Conservation (phyloP, 2,888 invertebrate genomes). For the Caenorhabditis drosophilae region DNA sequence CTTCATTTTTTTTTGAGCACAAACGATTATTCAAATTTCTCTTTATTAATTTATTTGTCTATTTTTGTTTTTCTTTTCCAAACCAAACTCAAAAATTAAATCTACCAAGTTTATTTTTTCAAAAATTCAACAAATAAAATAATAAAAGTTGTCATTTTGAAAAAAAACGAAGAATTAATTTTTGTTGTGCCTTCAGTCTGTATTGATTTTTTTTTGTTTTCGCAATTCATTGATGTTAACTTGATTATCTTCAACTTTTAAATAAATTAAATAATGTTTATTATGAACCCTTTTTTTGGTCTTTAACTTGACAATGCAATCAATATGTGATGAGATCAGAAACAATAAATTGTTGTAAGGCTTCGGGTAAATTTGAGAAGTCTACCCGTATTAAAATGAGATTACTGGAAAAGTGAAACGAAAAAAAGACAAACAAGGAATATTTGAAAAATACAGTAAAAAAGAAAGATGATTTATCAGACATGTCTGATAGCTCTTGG, state of each 20-base stretch:
- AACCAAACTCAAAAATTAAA: no score
- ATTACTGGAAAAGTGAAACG: background rate
- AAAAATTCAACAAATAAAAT: no score
- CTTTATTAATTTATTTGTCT: background rate
- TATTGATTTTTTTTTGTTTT: background rate
- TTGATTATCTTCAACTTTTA: no score
- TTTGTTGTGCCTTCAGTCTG: background rate
- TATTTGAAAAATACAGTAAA: background rate
- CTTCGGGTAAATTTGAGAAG: background rate
- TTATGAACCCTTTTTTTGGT: background rate
- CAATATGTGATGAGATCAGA: slow-evolving; percentile 1
- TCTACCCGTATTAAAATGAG: background rate
- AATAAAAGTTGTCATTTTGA: no score
- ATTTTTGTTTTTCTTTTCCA: no score
- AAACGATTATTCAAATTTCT: background rate
- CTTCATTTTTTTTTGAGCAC: background rate
- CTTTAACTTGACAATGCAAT: no score
- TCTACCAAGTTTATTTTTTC: no score
- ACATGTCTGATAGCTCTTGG: slow-evolving; percentile 3
- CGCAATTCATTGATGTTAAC: no score
- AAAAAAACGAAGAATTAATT: background rate
- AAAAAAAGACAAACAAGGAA: background rate
- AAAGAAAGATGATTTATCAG: background rate
- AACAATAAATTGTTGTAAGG: background rate
- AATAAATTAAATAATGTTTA: background rate